Percentiles rank a stretch among this genome's conserved stretches.
Evolutionary conservation across 1,140 invertebrate species (phyloP).

Genomic region (Macrocentrus cingulum): DNA sequence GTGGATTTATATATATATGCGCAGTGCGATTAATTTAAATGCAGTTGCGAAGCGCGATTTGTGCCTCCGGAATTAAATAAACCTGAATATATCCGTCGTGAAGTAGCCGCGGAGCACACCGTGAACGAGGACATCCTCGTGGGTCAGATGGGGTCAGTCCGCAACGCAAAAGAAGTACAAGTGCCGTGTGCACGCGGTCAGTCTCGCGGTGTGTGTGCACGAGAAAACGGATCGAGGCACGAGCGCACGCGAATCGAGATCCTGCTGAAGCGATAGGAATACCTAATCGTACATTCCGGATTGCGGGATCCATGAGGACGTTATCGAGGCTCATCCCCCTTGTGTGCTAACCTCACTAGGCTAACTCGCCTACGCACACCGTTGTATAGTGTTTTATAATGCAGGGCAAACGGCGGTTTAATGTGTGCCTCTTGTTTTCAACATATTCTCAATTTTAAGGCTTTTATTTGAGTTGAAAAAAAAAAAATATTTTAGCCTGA

Average conservation of each 20-base stretch:
- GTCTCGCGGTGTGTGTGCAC: slow-evolving; percentile 20
- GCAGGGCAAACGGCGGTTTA: no score
- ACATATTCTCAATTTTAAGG: no score
- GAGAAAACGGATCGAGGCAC: slow-evolving; percentile 28
- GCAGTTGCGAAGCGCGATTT: background rate
- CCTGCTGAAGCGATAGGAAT: slow-evolving; percentile 21
- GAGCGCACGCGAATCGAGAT: slow-evolving; percentile 31
- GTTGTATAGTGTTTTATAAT: no score
- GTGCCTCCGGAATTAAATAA: slow-evolving; percentile 6
- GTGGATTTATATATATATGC: background rate
- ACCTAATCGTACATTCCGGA: slow-evolving; percentile 43
- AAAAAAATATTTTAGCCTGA: no score
- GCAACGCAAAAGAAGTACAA: slow-evolving; percentile 28
- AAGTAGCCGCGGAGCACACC: slow-evolving; percentile 23
- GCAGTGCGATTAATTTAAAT: background rate
- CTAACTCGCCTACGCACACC: no score
- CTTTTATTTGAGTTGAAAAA: no score
- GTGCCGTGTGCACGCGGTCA: slow-evolving; percentile 21
- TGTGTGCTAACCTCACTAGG: no score
- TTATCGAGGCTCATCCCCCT: no score
- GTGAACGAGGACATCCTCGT: slow-evolving; percentile 30
- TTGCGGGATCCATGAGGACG: slow-evolving; percentile 38
- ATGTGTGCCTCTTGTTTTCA: no score
- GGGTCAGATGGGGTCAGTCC: slow-evolving; percentile 37
- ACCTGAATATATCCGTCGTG: slow-evolving; percentile 19